A percentile compares a stretch with the other conserved stretches of the same genome.
Conservation (phyloP, 2,888 invertebrate species). For the Magallana nippona region DNA sequence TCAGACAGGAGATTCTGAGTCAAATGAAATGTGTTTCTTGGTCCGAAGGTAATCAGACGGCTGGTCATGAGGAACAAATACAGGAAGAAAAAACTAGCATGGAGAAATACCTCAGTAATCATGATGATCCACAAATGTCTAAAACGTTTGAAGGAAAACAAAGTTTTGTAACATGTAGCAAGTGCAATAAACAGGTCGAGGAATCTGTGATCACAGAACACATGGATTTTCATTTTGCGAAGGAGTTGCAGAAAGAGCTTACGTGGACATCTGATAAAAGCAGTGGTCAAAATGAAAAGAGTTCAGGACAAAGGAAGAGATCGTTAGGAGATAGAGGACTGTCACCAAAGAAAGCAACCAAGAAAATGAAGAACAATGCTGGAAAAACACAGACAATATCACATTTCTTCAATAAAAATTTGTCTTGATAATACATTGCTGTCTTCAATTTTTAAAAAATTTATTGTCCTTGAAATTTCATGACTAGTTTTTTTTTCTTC, state of each 20-base stretch:
- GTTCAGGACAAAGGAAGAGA: not conserved
- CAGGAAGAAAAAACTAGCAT: not conserved
- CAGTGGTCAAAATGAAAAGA: not conserved
- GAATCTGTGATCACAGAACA: slow-evolving; percentile 87
- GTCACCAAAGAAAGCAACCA: not conserved
- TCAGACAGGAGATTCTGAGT: slow-evolving; percentile 35
- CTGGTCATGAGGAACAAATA: not conserved
- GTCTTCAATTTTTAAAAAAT: not conserved
- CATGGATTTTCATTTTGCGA: slow-evolving; percentile 91
- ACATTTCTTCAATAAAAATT: slow-evolving; percentile 15
- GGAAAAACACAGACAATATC: slow-evolving; percentile 15
- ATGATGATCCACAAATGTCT: not conserved
- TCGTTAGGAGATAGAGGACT: not conserved
- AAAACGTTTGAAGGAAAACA: not conserved
- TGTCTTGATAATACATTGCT: not conserved
- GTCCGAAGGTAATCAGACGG: not conserved
- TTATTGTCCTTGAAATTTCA: too few species aligned
- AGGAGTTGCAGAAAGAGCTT: slow-evolving; percentile 82
- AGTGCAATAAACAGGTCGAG: slow-evolving; percentile 86
- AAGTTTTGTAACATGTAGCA: slow-evolving; percentile 82
- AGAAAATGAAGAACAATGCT: not conserved
- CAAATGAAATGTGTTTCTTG: not conserved
- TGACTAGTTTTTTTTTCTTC: too few species aligned
- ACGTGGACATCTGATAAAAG: not conserved
- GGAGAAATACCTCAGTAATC: not conserved